Conservation (phyloP, 64 coral and sea anemone genomes). For the Platygyra sinensis region DNA sequence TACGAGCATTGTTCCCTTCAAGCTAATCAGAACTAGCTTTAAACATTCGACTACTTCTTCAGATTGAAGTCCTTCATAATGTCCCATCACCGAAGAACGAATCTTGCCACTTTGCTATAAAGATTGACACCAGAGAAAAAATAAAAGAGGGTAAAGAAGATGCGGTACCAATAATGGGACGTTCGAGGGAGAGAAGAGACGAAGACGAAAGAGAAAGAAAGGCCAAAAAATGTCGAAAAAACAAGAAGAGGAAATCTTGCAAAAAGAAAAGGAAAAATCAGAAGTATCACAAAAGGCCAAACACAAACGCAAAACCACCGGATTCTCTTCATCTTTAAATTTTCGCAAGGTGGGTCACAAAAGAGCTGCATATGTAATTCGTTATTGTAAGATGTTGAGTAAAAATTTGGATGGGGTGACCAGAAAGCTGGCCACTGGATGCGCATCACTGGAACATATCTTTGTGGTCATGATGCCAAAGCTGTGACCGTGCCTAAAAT, state of each 20-base stretch:
- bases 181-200: slow-evolving; percentile 31
- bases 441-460: no score
- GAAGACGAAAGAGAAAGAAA: slow-evolving; percentile 4
- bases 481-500: no score
- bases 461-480: no score
- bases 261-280: slow-evolving; percentile 42
- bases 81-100: slow-evolving; percentile 83
- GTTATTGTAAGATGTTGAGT: neutral
- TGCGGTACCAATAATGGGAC: slow-evolving; percentile 35
- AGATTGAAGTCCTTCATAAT: slow-evolving; percentile 86
- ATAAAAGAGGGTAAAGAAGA: slow-evolving; percentile 4
- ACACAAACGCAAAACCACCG: slow-evolving; percentile 47
- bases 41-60: neutral
- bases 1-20: no score
- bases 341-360: slow-evolving; percentile 58
- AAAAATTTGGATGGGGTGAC: no score
- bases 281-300: slow-evolving; percentile 45
- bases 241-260: slow-evolving; percentile 22
- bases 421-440: no score
- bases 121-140: slow-evolving; percentile 48
- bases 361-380: neutral
- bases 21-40: neutral
- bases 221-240: slow-evolving; percentile 61
- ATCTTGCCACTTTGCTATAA: slow-evolving; percentile 74
- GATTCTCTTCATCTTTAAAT: slow-evolving; percentile 53